Percentiles rank a stretch among this genome's conserved stretches.
phyloP scores from a whole-genome alignment of 2,888 invertebrate species.

The Oxyteleia sp. region DNA sequence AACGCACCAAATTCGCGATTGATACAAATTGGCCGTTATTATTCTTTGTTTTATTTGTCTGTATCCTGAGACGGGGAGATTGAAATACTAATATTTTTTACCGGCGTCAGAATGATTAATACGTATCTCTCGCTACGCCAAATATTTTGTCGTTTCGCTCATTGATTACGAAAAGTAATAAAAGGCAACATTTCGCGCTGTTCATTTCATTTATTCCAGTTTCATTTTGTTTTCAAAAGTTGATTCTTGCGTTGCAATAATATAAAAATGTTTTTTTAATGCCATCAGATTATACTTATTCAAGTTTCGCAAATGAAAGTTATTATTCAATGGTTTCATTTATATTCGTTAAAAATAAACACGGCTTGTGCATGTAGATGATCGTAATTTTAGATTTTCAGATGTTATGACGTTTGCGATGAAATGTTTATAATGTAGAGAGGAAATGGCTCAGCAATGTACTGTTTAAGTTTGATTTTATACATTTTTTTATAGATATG shows the following conservation, averaged over 20 bases:
- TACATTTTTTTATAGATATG: too few species aligned
- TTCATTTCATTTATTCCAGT: neutral
- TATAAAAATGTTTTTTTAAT: neutral
- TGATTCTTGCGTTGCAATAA: neutral
- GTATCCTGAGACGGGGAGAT: constrained; percentile 3
- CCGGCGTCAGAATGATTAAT: constrained; percentile 21
- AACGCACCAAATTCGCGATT: constrained; percentile 7
- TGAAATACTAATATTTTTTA: constrained; percentile 29
- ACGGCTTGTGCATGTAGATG: neutral
- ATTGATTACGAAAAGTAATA: constrained; percentile 10
- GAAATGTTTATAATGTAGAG: constrained; percentile 3
- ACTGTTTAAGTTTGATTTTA: too few species aligned
- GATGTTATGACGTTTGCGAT: constrained; percentile 29
- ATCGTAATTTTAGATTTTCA: constrained; percentile 21
- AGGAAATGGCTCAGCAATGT: too few species aligned
- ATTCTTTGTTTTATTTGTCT: constrained; percentile 5
- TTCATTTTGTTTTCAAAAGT: too few species aligned
- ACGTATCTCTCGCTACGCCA: constrained; percentile 21
- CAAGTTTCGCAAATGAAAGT: neutral
- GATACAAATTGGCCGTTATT: constrained; percentile 2
- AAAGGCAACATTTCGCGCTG: neutral
- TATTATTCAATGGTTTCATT: too few species aligned
- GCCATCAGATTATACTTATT: neutral
- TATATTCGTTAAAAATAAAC: constrained; percentile 22
- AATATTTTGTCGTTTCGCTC: constrained; percentile 28